Base-by-base conservation (phyloP, 2,797 vertebrate species). In the Agapornis canus region DNA sequence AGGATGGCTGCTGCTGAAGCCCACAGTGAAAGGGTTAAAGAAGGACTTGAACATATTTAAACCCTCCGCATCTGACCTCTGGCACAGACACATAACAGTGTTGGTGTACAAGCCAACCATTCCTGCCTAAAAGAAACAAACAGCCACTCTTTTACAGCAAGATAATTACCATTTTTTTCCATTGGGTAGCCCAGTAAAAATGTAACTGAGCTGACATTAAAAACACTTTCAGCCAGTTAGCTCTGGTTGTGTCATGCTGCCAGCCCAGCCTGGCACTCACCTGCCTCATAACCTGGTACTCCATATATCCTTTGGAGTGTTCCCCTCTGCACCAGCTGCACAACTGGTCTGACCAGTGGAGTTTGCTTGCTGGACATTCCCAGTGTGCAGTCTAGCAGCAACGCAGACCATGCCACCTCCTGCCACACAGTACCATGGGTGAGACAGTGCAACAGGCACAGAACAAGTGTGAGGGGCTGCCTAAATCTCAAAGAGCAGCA, bases 121-220 rank as follows among this genome's bases (percentile, higher is more conserved):
- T 92, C 35, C 89, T 48, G 32, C 80, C 92, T 45, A 82, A 84
- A 89, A 94, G 95, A 95, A 94, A 97, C 92, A 96, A 96, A 94
- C 86, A 97, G 79, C 57, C 82, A 72, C 56, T 93, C 72, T 92
- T 86, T 88, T 90, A 71, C 73, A 88, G 84, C 63, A 37, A 31
- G 40, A 70, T 60, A 92, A 96, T 92, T 86, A 92, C 82, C 56
- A 66, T 92, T 86, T 94, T 54, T 92, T 95, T 96, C 94, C 92
- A 86, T 27, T 79, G 48, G 82, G 48, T 92, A 76, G 94, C 82
- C 87, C 82, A 95, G 90, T 66, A 95, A 94, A 91, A 92, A 95
- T 61, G 73, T 39, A 96, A 70, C 85, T 45, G 37, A 37, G 80
- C 73, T 69, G 91, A 64, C 85, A 88, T 39, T 59, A 83, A 59